Evolutionary conservation across 2,797 vertebrate species (phyloP), one percentile per base, ranked within the genome.

Genomic region (Lophura swinhoii): DNA sequence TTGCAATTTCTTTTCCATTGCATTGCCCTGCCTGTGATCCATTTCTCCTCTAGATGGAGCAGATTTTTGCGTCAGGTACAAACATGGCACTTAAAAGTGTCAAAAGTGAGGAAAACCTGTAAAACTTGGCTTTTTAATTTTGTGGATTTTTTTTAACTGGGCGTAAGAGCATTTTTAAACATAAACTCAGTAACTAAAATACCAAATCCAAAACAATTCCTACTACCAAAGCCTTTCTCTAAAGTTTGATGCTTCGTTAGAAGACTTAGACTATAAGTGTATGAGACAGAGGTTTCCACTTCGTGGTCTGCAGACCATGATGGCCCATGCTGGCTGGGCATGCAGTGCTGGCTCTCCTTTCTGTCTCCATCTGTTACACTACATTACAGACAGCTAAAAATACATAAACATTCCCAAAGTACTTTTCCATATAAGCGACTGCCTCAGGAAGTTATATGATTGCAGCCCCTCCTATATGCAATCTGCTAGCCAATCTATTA

Each of bases 381-480:
- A 76, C 87, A 91, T 69, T 84, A 81, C 62, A 95, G 93, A 77
- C 83, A 84, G 92, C 93, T 94, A 96, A 96, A 96, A 94, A 93
- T 94, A 95, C 8, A 89, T 63, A 87, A 91, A 90, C 87, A 95
- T 95, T 95, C 93, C 94, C 92, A 71, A 92, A 84, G 69, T 86
- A 93, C 90, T 94, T 93, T 87, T 94, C 94, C 94, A 94, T 92
- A 95, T 93, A 94, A 94, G 92, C 89, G 77, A 92, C 77, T 90
- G 87, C 62, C 92, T 94, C 71, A 86, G 92, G 91, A 96, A 96
- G 80, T 90, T 95, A 48, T 56, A 93, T 22, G 83, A 84, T 13
- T 95, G 77, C n/a, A 37, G 37, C 37, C 37, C 10, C 37, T 37
- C 37, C 37, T 37, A 37, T 37, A 12, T 12, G 80, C 74, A 73